Conservation (phyloP, 2,113 vertebrate genomes). For the Otocyon megalotis region DNA sequence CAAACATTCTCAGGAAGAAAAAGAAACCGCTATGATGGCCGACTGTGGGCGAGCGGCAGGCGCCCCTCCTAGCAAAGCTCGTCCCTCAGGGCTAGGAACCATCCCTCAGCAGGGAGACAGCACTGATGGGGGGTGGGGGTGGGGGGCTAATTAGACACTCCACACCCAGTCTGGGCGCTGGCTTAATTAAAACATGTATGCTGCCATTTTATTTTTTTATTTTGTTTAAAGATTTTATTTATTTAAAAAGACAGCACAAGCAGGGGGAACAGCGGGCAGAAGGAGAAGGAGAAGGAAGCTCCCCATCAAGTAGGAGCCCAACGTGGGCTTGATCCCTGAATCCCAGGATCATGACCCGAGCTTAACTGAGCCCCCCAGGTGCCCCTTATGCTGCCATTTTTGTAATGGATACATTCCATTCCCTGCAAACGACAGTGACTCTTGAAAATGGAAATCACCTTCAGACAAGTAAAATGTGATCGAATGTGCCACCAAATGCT, state of each 20-base stretch:
- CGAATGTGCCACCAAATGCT: not conserved
- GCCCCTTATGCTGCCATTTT: not conserved
- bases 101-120: not conserved
- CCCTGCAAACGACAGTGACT: not conserved
- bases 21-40: not conserved
- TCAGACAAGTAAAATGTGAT: not conserved
- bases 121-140: not conserved
- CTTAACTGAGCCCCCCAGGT: too few relatives aligned
- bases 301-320: too few relatives aligned
- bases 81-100: not conserved
- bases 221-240: too few relatives aligned
- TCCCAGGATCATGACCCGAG: too few relatives aligned
- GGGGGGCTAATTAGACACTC: not conserved
- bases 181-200: not conserved
- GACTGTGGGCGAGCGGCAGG: not conserved
- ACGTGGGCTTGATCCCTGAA: too few relatives aligned
- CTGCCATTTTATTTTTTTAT: not conserved
- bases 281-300: too few relatives aligned
- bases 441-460: slow-evolving; percentile 2
- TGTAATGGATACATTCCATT: not conserved
- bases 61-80: not conserved
- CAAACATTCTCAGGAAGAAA: slow-evolving; percentile 14
- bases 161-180: not conserved
- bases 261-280: too few relatives aligned
- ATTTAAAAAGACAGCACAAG: too few relatives aligned